Percentiles rank a stretch among this genome's conserved stretches.
These are phyloP conservation scores for Hydrozoanthus tunicans DNA, from an alignment of 64 coral and sea anemone genomes.

Conservation along the genomic window DNA sequence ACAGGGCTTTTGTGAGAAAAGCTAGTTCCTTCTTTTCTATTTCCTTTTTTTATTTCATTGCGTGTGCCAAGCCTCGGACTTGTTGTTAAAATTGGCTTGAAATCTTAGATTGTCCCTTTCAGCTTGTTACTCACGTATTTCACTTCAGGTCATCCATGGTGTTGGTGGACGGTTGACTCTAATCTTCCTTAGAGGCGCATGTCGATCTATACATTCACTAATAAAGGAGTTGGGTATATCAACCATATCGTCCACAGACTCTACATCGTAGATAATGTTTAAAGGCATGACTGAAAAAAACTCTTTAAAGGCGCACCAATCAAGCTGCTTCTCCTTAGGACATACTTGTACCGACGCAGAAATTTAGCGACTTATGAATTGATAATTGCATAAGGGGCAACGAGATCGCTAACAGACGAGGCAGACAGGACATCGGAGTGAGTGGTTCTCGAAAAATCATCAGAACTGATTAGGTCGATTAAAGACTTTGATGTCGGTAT, in stretches of 20 bases:
- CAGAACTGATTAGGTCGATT: constrained; percentile 29
- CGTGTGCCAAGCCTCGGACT: no score
- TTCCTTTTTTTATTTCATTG: no score
- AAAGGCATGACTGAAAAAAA: constrained; percentile 37
- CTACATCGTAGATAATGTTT: constrained; percentile 23
- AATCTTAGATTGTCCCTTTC: no score
- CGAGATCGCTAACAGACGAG: constrained; percentile 15
- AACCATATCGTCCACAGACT: constrained; percentile 32
- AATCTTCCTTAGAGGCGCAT: constrained; percentile 25
- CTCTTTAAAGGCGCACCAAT: constrained; percentile 20
- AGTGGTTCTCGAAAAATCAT: neutral
- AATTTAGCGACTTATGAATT: constrained; percentile 28
- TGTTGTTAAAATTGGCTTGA: no score
- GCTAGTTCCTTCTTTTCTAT: no score
- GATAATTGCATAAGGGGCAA: constrained; percentile 14
- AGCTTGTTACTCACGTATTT: no score
- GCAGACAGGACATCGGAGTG: constrained; percentile 29
- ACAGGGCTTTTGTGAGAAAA: no score
- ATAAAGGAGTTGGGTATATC: constrained; percentile 20
- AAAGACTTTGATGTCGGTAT: constrained; percentile 35
- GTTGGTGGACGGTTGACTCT: neutral
- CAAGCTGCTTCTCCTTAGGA: constrained; percentile 56
- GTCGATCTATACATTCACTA: constrained; percentile 33
- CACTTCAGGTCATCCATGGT: no score
- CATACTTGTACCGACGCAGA: constrained; percentile 17